Evolutionary conservation across 2,113 vertebrate species (phyloP).

Genomic region (Cyanistes caeruleus): DNA sequence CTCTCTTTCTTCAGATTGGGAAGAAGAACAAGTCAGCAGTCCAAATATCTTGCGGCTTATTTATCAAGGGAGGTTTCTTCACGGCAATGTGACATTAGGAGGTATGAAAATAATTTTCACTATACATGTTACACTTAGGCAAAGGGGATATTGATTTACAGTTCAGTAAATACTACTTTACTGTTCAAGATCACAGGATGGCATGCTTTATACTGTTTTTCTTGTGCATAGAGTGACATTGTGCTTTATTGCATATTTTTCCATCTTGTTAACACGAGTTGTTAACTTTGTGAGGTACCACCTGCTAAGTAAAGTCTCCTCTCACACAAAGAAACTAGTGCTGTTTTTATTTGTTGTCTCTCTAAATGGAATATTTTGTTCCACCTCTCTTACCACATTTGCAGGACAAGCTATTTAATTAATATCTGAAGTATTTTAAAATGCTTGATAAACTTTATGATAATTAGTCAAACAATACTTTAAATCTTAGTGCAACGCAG

Average conservation of each 20-base stretch:
- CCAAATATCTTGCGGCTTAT: constrained; percentile 96
- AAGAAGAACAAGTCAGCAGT: constrained; percentile 97
- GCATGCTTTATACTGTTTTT: neutral
- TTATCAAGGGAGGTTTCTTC: constrained; percentile 98
- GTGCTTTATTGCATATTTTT: neutral
- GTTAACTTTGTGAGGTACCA: neutral
- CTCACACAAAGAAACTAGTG: neutral
- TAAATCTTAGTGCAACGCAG: neutral
- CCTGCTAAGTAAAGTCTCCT: neutral
- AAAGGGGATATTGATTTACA: neutral
- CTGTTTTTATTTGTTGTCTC: neutral
- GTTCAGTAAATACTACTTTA: neutral
- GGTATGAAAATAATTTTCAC: constrained; percentile 74
- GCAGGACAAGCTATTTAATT: neutral
- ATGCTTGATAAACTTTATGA: neutral
- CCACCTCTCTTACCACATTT: neutral
- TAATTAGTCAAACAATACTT: constrained; percentile 3
- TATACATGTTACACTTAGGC: neutral
- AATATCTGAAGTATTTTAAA: neutral
- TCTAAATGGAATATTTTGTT: neutral
- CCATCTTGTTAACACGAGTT: neutral
- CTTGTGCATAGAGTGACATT: neutral
- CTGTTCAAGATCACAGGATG: neutral
- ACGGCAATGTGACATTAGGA: constrained; percentile 98
- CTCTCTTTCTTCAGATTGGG: constrained; percentile 86